A percentile compares a stretch with the other conserved stretches of the same genome.
Evolutionary conservation across 2,113 vertebrate genomes (phyloP).

Genomic region (Podarcis cretensis): DNA sequence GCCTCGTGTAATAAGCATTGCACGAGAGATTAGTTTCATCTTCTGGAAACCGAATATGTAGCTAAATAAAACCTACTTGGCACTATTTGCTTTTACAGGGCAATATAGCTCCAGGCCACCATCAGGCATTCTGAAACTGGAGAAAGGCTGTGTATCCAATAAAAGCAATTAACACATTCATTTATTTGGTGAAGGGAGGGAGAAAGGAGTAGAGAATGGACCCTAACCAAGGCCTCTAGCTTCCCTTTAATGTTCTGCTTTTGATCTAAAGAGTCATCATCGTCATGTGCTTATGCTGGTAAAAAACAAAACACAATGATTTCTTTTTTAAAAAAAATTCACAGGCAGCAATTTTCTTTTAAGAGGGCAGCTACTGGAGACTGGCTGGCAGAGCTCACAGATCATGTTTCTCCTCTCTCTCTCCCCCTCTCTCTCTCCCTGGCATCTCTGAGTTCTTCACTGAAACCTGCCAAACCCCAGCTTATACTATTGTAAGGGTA

Average conservation of each 20-base stretch:
- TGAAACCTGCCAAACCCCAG: neutral
- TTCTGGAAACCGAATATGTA: conserved; percentile 5
- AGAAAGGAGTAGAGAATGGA: conserved; percentile 9
- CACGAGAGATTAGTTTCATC: neutral
- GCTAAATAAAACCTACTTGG: neutral
- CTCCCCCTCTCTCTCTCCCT: no score
- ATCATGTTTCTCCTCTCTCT: neutral
- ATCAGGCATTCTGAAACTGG: conserved; percentile 18
- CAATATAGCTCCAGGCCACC: conserved; percentile 5
- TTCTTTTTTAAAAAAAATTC: no score
- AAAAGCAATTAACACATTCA: conserved; percentile 26
- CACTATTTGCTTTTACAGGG: conserved; percentile 22
- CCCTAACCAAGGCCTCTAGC: conserved; percentile 8
- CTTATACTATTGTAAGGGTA: neutral
- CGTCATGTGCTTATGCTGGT: neutral
- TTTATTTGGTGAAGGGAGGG: neutral
- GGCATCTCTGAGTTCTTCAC: neutral
- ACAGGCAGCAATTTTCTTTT: neutral
- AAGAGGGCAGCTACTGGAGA: neutral
- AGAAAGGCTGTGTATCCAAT: conserved; percentile 15
- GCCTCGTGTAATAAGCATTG: conserved; percentile 20
- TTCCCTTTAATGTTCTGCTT: conserved; percentile 24
- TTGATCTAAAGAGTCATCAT: neutral
- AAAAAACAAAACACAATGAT: conserved; percentile 3
- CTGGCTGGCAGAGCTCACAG: neutral